Evolutionary conservation across 2,888 invertebrate species (phyloP).

Genomic region (Dolomedes plantarius): DNA sequence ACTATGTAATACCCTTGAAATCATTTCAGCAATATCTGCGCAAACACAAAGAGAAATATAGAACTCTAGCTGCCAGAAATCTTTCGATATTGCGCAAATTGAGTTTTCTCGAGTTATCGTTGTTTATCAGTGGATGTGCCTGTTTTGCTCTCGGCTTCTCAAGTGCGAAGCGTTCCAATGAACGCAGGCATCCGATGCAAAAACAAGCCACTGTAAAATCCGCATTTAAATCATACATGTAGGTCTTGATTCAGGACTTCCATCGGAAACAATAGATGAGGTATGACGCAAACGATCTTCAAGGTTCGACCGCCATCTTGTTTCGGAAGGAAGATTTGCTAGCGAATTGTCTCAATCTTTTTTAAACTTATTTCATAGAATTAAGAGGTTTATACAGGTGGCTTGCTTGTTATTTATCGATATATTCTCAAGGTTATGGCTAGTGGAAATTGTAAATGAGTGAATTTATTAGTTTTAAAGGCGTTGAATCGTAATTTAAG

Average conservation of each 20-base stretch:
- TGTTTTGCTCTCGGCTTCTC: not conserved
- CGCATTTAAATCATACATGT: not conserved
- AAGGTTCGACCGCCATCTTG: conserved; percentile 6
- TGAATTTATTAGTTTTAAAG: not conserved
- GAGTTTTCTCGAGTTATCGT: no score
- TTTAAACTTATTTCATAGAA: not conserved
- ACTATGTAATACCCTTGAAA: no score
- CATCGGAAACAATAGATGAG: conserved; percentile 43
- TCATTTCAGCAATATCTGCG: no score
- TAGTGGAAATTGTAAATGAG: not conserved
- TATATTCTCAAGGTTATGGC: not conserved
- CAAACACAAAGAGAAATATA: no score
- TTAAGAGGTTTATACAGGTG: conserved; percentile 17
- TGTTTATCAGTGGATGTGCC: no score
- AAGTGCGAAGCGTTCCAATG: not conserved
- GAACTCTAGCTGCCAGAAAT: no score
- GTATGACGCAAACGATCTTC: conserved; percentile 18
- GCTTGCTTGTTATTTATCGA: conserved; percentile 1
- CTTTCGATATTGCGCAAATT: no score
- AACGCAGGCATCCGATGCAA: not conserved
- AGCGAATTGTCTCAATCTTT: conserved; percentile 25
- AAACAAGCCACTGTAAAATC: not conserved
- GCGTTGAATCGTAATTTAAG: not conserved
- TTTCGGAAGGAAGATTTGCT: conserved; percentile 33
- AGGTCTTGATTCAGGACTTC: not conserved